Base-by-base conservation (phyloP, 2,888 invertebrate genomes). In the Chalcosyrphus nemorum region DNA sequence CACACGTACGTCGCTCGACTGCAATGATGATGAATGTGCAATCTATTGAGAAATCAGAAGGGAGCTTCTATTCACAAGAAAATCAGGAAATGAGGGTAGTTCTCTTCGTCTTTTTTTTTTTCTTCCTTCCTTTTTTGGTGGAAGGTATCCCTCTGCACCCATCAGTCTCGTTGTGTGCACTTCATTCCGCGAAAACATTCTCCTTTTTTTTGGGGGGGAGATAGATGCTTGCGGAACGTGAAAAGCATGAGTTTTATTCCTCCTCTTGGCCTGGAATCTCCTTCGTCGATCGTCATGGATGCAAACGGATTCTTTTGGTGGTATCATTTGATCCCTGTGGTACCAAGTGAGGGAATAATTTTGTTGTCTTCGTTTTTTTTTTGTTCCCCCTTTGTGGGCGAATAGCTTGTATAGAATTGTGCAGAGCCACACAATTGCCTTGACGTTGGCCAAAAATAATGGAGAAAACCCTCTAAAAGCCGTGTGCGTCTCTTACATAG, bases 1-100 rank as follows among this genome's bases (percentile, higher is more conserved):
- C 54, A 66, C 66, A 59, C 57, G 50, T 68, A 35, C 61, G 32
- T 32, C n/a, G 29, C 50, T 52, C 59, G 54, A 52, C 63, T 65
- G 78, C 78, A 80, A 80, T 65, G 57, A 66, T 80, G 78, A 80
- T 80, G 78, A 72, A 80, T 80, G 78, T 80, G 72, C 78, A 78
- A 78, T 80, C 78, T 80, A 72, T 78, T 78, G 78, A 80, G 72
- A 80, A 80, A 80, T 72, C 72, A 72, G 65, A 7, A 80, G 65
- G 72, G 72, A 80, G 50, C 47, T 72, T 38, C 50, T 24, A 41
- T 47, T 47, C 65, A 71, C 29, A 63, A 78, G 63, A 65, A n/a
- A 78, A 63, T 47, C 63, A 71, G 77, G 72, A 72, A 80, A 78
- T 63, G 41, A 66, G 78, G 72, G 78, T 80, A 72, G 57, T 52